These are phyloP conservation scores for Halocaridina rubra DNA, from an alignment of 2,888 invertebrate species.

Conservation along the genomic window DNA sequence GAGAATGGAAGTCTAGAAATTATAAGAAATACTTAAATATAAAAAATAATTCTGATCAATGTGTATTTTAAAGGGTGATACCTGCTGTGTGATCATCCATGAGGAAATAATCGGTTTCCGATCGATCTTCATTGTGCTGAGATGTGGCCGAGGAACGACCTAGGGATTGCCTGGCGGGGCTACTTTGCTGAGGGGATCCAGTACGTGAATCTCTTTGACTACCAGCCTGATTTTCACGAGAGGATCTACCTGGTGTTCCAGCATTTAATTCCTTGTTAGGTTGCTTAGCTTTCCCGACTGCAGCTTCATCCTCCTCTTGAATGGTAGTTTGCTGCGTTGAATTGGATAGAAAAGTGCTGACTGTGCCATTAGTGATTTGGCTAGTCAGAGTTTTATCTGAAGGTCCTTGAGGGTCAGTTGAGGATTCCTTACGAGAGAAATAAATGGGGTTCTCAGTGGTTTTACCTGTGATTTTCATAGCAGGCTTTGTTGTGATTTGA, in stretches of 20 bases:
- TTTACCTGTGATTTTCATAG: no score
- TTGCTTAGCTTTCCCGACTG: neutral
- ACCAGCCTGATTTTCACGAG: neutral
- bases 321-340: neutral
- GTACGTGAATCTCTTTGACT: neutral
- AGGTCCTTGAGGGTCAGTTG: neutral
- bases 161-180: constrained; percentile 22
- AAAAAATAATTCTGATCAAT: no score
- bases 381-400: neutral
- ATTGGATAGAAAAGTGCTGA: neutral
- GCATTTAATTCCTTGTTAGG: neutral
- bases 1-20: no score
- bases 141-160: constrained; percentile 32
- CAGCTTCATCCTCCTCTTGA: no score
- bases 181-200: constrained; percentile 10
- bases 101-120: constrained; percentile 25
- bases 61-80: no score
- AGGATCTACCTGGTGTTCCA: neutral
- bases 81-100: constrained; percentile 21
- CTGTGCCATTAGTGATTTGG: neutral
- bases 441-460: neutral
- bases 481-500: neutral
- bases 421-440: neutral
- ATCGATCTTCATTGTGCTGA: constrained; percentile 30
- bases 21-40: no score